phyloP scores from a whole-genome alignment of 2,113 vertebrate species.

The Malaclemys terrapin region DNA sequence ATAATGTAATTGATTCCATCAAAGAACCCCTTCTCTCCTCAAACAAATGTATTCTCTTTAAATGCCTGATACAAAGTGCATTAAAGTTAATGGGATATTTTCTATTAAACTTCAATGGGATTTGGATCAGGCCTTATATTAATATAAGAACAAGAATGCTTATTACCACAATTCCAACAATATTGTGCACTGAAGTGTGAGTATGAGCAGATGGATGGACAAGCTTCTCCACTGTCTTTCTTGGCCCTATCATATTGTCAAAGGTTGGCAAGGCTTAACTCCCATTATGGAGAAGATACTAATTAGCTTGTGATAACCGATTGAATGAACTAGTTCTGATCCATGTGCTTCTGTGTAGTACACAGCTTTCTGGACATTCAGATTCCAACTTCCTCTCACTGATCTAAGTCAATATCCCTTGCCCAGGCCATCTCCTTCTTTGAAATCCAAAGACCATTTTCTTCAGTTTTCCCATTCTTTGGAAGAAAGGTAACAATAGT shows the following conservation, averaged over 20 bases:
- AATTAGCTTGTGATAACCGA: not conserved
- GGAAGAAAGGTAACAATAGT: not conserved
- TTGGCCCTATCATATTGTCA: not conserved
- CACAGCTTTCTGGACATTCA: not conserved
- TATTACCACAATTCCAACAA: not conserved
- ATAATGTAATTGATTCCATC: not conserved
- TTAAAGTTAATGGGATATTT: fast-evolving
- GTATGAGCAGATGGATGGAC: fast-evolving
- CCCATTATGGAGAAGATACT: not conserved
- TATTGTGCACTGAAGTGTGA: not conserved
- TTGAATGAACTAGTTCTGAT: not conserved
- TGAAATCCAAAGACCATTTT: fast-evolving
- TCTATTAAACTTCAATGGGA: not conserved
- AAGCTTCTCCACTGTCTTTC: not conserved
- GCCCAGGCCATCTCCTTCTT: not conserved
- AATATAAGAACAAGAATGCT: not conserved
- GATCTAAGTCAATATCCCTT: not conserved
- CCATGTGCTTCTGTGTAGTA: not conserved
- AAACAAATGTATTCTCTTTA: not conserved
- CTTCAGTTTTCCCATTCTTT: not conserved
- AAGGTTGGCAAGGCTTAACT: not conserved
- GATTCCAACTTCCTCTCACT: fast-evolving
- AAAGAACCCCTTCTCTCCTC: not conserved
- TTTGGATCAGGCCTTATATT: not conserved
- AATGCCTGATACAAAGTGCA: fast-evolving